These are phyloP conservation scores for Peromyscus melanophrys DNA, from an alignment of 2,797 vertebrate genomes.

Conservation along the genomic window DNA sequence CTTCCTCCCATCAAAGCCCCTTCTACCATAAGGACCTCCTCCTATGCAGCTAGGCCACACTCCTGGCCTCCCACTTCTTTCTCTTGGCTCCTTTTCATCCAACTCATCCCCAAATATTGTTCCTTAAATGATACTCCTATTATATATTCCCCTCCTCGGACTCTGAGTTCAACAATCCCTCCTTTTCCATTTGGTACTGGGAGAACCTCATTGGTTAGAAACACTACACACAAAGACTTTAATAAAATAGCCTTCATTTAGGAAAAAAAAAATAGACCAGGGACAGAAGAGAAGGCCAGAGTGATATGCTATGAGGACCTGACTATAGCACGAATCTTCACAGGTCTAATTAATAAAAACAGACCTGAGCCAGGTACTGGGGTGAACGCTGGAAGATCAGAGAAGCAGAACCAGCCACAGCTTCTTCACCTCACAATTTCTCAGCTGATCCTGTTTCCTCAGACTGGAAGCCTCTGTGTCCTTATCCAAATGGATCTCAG, in stretches of 20 bases:
- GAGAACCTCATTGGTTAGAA: constrained; percentile 40
- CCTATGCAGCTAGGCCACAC: neutral
- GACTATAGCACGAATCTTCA: no score
- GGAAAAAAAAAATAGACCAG: neutral
- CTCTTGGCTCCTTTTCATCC: neutral
- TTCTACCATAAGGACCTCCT: neutral
- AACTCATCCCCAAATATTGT: neutral
- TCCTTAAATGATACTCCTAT: neutral
- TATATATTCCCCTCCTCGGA: neutral
- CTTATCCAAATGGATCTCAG: no score
- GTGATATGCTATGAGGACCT: fast-evolving
- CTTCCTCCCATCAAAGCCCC: neutral
- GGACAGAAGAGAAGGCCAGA: neutral
- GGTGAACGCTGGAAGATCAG: no score
- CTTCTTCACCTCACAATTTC: no score
- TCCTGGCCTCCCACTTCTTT: neutral
- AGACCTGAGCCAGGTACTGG: no score
- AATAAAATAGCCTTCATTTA: neutral
- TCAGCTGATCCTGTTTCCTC: no score
- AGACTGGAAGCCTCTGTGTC: no score
- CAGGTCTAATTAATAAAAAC: no score
- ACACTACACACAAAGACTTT: neutral
- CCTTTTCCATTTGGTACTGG: constrained; percentile 32
- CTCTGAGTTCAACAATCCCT: constrained; percentile 9
- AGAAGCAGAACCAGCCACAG: no score